Evolutionary conservation across 2,113 vertebrate genomes (phyloP), one percentile per base, ranked within the genome.

Genomic region (Nanorana parkeri): DNA sequence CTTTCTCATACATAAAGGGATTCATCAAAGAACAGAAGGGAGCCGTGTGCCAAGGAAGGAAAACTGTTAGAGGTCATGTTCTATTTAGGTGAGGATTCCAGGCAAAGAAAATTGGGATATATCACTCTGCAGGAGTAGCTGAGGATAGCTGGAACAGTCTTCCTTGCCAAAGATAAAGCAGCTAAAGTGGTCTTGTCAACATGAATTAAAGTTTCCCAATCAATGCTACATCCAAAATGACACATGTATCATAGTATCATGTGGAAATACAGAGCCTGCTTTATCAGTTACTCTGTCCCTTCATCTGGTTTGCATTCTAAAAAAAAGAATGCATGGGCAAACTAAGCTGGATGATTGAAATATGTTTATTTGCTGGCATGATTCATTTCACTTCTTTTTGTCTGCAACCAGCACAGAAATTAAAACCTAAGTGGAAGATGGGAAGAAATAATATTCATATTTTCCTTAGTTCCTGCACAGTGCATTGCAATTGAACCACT

Each of bases 11-110:
- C 72, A 75, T 75, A 75, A 75, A 75, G 72, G 72, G 72, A 75
- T 60, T 75, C 72, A 74, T 74, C 71, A 75, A 75, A 75, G 72
- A 75, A 75, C 72, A 75, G 55, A 75, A 75, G 55, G 58, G 72
- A 36, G 26, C 4, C 36, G 11, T 5, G 60, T 75, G 72, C 72
- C 72, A 75, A 75, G 72, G 72, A 75, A 60, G 60, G 26, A 60
- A 58, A 51, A 73, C 52, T 54, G 51, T 28, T 73, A 73, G 55
- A 75, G 72, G 72, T 75, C 72, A 60, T 23, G 29, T 75, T 61
- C 72, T 60, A 32, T 61, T 56, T 60, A 36, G n/a, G n/a, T 17
- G 55, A 60, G 8, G 23, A 47, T 47, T 47, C 41, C 41, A 47
- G 41, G 41, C 41, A 47, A 11, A 32, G 26, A 32, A 36, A 6